These are phyloP conservation scores for Heliconius aoede DNA, from an alignment of 2,888 invertebrate genomes.

Conservation along the genomic window DNA sequence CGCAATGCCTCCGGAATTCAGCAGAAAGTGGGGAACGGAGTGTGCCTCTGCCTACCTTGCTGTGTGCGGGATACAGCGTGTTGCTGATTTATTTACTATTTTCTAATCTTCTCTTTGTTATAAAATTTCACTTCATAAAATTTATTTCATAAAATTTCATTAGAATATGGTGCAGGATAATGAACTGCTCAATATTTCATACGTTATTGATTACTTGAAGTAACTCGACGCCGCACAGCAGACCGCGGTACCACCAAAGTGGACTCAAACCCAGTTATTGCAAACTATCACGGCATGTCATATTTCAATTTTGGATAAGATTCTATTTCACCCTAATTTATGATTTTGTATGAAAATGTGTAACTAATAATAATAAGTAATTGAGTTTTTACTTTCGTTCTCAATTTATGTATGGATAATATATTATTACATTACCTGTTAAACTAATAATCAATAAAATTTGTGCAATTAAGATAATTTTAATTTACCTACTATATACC, in stretches of 20 bases:
- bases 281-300: constrained; percentile 1
- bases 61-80: too few relatives aligned
- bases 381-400: neutral
- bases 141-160: neutral
- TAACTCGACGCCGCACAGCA: constrained; percentile 34
- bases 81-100: too few relatives aligned
- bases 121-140: neutral
- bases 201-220: constrained; percentile 36
- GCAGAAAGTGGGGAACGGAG: too few relatives aligned
- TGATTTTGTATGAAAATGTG: neutral
- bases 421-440: neutral
- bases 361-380: too few relatives aligned
- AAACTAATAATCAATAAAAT: too few relatives aligned
- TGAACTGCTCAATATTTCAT: constrained; percentile 39
- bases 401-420: neutral
- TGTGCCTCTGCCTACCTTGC: too few relatives aligned
- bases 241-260: constrained; percentile 21
- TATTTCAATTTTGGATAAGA: neutral
- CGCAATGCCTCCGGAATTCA: too few relatives aligned
- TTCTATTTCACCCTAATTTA: neutral
- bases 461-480: too few relatives aligned
- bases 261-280: constrained; percentile 1
- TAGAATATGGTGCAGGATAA: constrained; percentile 33
- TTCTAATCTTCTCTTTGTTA: neutral
- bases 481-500: too few relatives aligned